phyloP scores from a whole-genome alignment of 2,113 vertebrate genomes.

The Entomyzon cyanotis region DNA sequence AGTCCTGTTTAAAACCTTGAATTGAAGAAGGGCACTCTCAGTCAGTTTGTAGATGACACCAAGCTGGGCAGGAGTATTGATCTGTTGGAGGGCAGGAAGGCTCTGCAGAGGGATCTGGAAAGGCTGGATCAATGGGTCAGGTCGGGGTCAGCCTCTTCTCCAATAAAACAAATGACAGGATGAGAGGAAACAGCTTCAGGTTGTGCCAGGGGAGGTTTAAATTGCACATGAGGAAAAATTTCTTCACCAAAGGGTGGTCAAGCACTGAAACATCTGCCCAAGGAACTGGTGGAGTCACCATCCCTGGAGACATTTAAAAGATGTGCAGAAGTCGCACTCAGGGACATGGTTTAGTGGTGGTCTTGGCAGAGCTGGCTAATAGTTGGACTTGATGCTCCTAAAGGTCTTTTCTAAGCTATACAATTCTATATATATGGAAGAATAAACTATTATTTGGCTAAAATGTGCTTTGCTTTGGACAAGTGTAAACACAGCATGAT shows the following conservation, averaged over 20 bases:
- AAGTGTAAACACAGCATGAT: background rate
- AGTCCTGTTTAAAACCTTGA: background rate
- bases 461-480: background rate
- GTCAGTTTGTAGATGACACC: background rate
- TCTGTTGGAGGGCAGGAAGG: background rate
- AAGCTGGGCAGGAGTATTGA: background rate
- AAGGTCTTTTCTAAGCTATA: background rate
- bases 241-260: background rate
- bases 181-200: background rate
- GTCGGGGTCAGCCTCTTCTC: background rate
- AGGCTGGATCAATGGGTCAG: accelerated
- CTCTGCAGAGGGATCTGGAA: background rate
- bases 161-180: background rate
- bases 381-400: background rate
- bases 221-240: background rate
- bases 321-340: background rate
- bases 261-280: background rate
- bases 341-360: background rate
- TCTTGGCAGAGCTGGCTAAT: background rate
- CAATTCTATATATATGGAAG: background rate
- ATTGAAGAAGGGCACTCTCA: background rate
- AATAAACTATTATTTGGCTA: background rate
- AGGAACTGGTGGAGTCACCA: background rate
- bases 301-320: background rate
- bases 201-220: background rate